These are phyloP conservation scores for Catocala fraxini DNA, from an alignment of 2,888 invertebrate genomes.

Conservation along the genomic window DNA sequence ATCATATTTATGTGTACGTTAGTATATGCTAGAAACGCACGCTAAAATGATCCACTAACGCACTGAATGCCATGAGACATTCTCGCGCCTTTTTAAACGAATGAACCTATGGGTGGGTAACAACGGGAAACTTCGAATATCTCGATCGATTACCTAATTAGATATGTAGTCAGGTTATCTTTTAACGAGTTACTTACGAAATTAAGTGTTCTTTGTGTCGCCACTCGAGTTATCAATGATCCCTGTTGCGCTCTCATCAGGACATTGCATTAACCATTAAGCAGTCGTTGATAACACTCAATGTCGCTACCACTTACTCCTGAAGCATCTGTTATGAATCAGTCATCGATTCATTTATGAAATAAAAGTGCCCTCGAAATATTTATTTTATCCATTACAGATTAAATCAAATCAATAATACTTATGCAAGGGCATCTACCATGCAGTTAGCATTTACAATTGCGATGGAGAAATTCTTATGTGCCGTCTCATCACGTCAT, in stretches of 20 bases:
- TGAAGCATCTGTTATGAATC: not conserved
- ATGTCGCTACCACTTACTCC: slow-evolving; percentile 1
- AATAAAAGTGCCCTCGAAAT: not conserved
- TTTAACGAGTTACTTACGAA: slow-evolving; percentile 60
- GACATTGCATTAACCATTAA: slow-evolving; percentile 42
- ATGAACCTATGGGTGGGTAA: slow-evolving; percentile 33
- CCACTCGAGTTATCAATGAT: slow-evolving; percentile 64
- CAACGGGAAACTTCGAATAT: slow-evolving; percentile 54
- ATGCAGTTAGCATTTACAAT: too few species aligned
- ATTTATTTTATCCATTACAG: not conserved
- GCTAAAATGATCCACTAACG: slow-evolving; percentile 42
- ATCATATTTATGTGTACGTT: slow-evolving; percentile 14
- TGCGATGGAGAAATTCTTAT: too few species aligned
- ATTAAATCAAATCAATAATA: not conserved
- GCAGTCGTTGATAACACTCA: slow-evolving; percentile 28
- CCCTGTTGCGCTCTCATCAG: slow-evolving; percentile 62
- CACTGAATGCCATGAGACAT: slow-evolving; percentile 45
- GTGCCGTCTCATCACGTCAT: too few species aligned
- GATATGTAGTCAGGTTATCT: slow-evolving; percentile 73
- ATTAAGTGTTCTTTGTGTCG: slow-evolving; percentile 62
- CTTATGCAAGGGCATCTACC: not conserved
- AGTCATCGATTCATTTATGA: not conserved
- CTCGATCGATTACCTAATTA: slow-evolving; percentile 75
- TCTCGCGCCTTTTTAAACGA: slow-evolving; percentile 53
- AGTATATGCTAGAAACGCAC: slow-evolving; percentile 6